Evolutionary conservation across 1,140 invertebrate genomes (phyloP).

Genomic region (Eulimnadia texana): DNA sequence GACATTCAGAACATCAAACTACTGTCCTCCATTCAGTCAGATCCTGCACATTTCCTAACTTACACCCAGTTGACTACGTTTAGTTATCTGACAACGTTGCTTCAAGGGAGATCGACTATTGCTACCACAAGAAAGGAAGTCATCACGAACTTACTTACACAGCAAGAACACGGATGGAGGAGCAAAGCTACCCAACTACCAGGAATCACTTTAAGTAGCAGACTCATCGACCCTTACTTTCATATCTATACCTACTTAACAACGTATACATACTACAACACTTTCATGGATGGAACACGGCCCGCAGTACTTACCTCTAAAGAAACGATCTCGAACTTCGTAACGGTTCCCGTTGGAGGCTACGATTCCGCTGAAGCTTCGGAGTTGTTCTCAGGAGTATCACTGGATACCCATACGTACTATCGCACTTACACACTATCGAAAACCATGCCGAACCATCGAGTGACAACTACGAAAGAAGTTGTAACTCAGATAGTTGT

Average conservation of each 20-base stretch:
- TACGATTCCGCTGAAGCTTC: slow-evolving; percentile 33
- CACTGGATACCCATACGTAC: slow-evolving; percentile 52
- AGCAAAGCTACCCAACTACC: slow-evolving; percentile 23
- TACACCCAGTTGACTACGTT: slow-evolving; percentile 59
- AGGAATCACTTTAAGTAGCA: slow-evolving; percentile 33
- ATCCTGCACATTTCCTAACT: slow-evolving; percentile 52
- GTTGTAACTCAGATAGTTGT: slow-evolving; percentile 45
- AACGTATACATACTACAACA: slow-evolving; percentile 53
- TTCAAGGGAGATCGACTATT: slow-evolving; percentile 43
- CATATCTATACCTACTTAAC: slow-evolving; percentile 40
- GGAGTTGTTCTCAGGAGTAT: slow-evolving; percentile 17
- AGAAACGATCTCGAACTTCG: slow-evolving; percentile 49
- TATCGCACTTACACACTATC: slow-evolving; percentile 46
- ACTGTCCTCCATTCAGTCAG: slow-evolving; percentile 23
- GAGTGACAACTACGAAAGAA: slow-evolving; percentile 41
- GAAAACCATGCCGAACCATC: slow-evolving; percentile 42
- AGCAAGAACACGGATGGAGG: slow-evolving; percentile 35
- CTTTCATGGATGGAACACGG: slow-evolving; percentile 41
- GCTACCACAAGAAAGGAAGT: slow-evolving; percentile 43
- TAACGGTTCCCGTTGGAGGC: slow-evolving; percentile 40
- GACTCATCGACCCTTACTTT: slow-evolving; percentile 27
- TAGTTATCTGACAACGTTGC: slow-evolving; percentile 51
- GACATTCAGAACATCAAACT: slow-evolving; percentile 3
- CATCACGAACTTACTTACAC: slow-evolving; percentile 51
- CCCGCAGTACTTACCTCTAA: slow-evolving; percentile 47